phyloP scores from a whole-genome alignment of 92 coral and sea anemone species.

The Micromussa lordhowensis region DNA sequence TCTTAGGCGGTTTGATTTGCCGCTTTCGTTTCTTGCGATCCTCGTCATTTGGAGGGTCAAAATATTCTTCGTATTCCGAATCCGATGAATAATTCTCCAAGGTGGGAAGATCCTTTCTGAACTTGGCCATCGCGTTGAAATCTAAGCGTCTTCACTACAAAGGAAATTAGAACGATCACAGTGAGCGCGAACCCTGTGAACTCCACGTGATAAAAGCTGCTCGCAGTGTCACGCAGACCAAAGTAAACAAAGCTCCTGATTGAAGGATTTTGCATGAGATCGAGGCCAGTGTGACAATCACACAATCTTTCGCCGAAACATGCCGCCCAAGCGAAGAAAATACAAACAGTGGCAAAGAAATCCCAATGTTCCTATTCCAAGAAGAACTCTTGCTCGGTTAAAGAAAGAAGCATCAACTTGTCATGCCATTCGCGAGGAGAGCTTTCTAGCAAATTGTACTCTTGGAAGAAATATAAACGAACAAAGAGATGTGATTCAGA shows the following conservation, averaged over 20 bases:
- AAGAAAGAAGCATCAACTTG: conserved; percentile 12
- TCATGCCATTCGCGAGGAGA: neutral
- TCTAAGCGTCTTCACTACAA: neutral
- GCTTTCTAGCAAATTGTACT: neutral
- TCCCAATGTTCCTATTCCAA: conserved; percentile 26
- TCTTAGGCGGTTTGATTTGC: conserved; percentile 6
- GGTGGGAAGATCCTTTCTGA: conserved; percentile 5
- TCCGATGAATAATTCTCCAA: neutral
- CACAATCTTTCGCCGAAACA: too few species aligned
- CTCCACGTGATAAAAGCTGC: neutral
- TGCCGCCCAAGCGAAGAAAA: neutral
- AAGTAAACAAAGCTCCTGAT: conserved; percentile 3
- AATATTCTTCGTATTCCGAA: neutral
- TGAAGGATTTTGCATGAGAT: conserved; percentile 4
- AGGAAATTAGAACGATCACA: neutral
- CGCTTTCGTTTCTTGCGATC: conserved; percentile 11
- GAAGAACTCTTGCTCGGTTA: conserved; percentile 12
- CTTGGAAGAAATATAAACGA: neutral
- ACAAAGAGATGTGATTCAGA: neutral
- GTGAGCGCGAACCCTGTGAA: neutral
- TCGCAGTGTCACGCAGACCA: neutral
- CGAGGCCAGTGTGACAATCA: neutral
- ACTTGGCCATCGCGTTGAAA: neutral
- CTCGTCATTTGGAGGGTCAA: neutral
- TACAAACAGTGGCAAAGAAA: conserved; percentile 35